phyloP scores from a whole-genome alignment of 2,113 vertebrate genomes.

The Chloropsis cyanopogon region DNA sequence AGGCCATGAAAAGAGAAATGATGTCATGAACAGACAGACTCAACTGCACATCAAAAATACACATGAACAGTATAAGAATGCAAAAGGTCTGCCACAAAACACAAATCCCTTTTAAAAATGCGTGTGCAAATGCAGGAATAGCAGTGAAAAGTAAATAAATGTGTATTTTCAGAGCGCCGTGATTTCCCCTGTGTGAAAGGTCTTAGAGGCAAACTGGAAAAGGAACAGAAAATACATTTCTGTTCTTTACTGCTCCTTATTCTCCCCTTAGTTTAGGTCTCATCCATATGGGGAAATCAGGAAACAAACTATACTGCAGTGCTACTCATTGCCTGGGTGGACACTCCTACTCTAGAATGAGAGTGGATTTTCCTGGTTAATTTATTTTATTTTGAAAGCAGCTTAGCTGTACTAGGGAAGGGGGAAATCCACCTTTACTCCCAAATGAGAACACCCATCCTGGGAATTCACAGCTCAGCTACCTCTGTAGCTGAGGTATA shows the following conservation, averaged over 20 bases:
- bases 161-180: not conserved
- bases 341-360: not conserved
- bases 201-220: slow-evolving; percentile 36
- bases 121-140: not conserved
- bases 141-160: slow-evolving; percentile 6
- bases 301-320: not conserved
- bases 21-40: not conserved
- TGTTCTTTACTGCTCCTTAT: slow-evolving; percentile 18
- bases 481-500: too few relatives aligned
- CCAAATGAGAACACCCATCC: not conserved
- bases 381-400: slow-evolving; percentile 25
- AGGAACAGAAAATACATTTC: not conserved
- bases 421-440: not conserved
- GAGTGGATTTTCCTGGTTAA: not conserved
- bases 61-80: not conserved
- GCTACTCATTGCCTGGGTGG: not conserved
- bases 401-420: not conserved
- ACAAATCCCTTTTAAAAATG: slow-evolving; percentile 22
- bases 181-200: slow-evolving; percentile 5
- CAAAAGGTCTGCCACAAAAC: not conserved
- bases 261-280: slow-evolving; percentile 2
- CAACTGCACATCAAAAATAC: not conserved
- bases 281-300: slow-evolving; percentile 13
- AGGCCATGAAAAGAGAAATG: not conserved
- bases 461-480: not conserved